Evolutionary conservation across 2,888 invertebrate species (phyloP).

Genomic region (Ariolimax columbianus): DNA sequence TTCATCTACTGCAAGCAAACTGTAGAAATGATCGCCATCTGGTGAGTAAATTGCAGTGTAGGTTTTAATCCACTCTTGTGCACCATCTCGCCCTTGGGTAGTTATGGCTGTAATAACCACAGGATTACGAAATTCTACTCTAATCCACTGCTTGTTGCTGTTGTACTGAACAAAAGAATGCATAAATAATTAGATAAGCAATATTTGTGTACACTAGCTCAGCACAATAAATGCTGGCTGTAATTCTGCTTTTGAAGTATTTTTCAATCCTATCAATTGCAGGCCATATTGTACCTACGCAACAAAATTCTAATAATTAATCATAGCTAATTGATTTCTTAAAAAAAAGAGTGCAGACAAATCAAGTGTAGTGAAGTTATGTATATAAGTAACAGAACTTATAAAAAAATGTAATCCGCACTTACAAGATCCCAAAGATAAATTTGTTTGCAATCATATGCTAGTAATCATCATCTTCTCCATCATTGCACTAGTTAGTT

Average conservation of each 20-base stretch:
- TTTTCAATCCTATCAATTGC: too few relatives aligned
- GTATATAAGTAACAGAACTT: too few relatives aligned
- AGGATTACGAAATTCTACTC: background rate
- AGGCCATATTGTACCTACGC: background rate
- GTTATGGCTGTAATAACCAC: constrained; percentile 12
- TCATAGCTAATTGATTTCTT: too few relatives aligned
- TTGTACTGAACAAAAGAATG: background rate
- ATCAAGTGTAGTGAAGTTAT: too few relatives aligned
- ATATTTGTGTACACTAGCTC: background rate
- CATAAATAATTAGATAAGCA: background rate
- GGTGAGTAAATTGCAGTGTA: constrained; percentile 12
- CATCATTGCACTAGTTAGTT: too few relatives aligned
- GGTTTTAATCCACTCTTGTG: constrained; percentile 6
- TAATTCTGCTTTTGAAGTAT: too few relatives aligned
- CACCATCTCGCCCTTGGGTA: constrained; percentile 9
- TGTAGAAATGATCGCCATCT: constrained; percentile 6
- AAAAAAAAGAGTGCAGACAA: too few relatives aligned
- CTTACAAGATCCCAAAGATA: too few relatives aligned
- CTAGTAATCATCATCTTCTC: too few relatives aligned
- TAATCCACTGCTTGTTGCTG: constrained; percentile 26
- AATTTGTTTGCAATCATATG: too few relatives aligned
- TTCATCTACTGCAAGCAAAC: background rate
- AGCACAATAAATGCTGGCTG: too few relatives aligned
- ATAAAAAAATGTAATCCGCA: too few relatives aligned
- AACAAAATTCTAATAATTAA: background rate